Evolutionary conservation across 2,113 vertebrate species (phyloP), one percentile per base, ranked within the genome.

Genomic region (Stigmatopora argus): DNA sequence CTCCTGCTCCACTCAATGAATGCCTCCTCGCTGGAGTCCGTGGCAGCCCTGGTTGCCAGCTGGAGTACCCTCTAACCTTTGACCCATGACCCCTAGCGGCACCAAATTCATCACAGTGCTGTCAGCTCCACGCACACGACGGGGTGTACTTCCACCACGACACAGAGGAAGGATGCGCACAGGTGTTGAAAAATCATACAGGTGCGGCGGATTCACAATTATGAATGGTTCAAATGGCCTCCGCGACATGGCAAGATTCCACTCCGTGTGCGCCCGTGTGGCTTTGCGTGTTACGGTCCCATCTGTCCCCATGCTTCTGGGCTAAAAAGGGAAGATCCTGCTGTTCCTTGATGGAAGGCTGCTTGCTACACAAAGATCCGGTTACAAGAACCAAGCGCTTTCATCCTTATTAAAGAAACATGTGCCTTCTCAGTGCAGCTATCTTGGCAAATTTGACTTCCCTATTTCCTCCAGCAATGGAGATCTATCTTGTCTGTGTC

Each of bases 361-460:
- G 80, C 79, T 79, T 78, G 87, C 86, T 82, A 88, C 86, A 90
- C 74, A 87, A 78, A 81, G 89, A 90, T 92, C 88, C 66, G 70
- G 83, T 92, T 92, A 90, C 91, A 85, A 79, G 77, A 89, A 82
- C 56, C 46, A 82, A 44, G 59, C 21, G 65, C 90, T 91, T 92
- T 92, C 89, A 92, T 92, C 90, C 82, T 92, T 89, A 91, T 91
- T 89, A 85, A 89, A 92, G 78, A 91, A 91, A 90, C 80, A 83
- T 91, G 90, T 89, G 87, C 66, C 52, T 52, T 44, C 67, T 81
- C 73, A 78, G 66, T 62, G 67, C 78, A 75, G 70, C 78, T 83
- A 70, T 81, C 78, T 73, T 72, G 26, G 68, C 23, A 53, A 67
- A 76, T 60, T 56, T 14, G 23, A 56, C 59, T 21, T 68, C 34